Conservation (phyloP, 2,888 invertebrate species). For the Polia nebulosa region DNA sequence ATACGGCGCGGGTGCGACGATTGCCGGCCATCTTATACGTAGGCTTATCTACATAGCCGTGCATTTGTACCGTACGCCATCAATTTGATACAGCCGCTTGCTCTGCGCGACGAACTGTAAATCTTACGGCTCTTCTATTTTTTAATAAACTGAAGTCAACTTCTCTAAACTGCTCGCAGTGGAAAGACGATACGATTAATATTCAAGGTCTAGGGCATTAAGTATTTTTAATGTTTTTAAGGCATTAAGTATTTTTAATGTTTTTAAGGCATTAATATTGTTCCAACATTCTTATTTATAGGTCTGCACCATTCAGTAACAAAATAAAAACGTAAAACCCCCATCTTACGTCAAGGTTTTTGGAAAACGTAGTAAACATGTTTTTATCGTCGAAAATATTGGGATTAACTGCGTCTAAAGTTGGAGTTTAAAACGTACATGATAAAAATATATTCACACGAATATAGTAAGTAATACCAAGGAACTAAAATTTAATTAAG, state of each 20-base stretch:
- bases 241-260: too few relatives aligned
- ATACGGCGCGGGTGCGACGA: conserved; percentile 8
- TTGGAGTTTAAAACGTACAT: background rate
- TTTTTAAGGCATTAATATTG: background rate
- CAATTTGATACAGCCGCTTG: conserved; percentile 62
- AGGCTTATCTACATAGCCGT: conserved; percentile 44
- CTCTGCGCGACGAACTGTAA: conserved; percentile 53
- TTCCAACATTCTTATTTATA: background rate
- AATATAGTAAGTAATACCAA: background rate
- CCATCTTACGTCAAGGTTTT: background rate
- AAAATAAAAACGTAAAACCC: background rate
- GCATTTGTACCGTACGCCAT: conserved; percentile 54
- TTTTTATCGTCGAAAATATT: conserved; percentile 9
- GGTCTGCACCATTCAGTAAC: background rate
- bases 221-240: too few relatives aligned
- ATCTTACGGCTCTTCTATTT: conserved; percentile 43
- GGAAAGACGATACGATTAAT: background rate
- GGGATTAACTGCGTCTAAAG: background rate
- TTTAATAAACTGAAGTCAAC: conserved; percentile 27
- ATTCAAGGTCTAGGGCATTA: background rate
- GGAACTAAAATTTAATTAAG: background rate
- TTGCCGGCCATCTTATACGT: conserved; percentile 33
- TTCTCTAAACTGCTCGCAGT: conserved; percentile 22
- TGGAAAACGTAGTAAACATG: conserved; percentile 28
- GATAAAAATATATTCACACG: background rate